A percentile compares a stretch with the other conserved stretches of the same genome.
Evolutionary conservation across 2,113 vertebrate species (phyloP).

Genomic region (Sylvilagus bachmani): DNA sequence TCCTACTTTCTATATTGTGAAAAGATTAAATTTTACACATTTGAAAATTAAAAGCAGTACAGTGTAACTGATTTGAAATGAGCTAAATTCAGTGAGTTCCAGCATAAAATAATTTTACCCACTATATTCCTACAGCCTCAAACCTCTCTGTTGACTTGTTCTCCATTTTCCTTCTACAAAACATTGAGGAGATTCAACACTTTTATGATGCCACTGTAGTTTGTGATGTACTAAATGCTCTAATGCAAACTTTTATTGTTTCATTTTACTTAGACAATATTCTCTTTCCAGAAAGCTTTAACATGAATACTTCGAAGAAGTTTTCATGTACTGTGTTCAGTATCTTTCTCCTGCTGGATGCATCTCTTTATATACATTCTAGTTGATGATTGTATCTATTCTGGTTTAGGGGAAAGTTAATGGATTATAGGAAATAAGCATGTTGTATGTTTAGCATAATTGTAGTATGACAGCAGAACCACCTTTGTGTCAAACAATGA

Average conservation of each 20-base stretch:
- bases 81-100: not conserved
- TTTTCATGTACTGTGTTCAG: not conserved
- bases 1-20: not conserved
- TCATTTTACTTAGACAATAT: not conserved
- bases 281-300: not conserved
- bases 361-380: not conserved
- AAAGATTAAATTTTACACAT: not conserved
- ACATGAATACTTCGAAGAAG: not conserved
- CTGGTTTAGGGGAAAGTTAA: not conserved
- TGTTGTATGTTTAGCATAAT: not conserved
- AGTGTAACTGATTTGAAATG: not conserved
- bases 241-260: constrained; percentile 7
- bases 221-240: not conserved
- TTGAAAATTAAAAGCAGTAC: not conserved
- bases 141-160: not conserved
- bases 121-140: not conserved
- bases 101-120: not conserved
- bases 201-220: not conserved
- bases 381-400: not conserved
- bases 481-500: not conserved
- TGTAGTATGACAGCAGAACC: not conserved
- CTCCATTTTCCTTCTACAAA: not conserved
- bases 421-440: not conserved
- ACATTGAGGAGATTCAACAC: not conserved
- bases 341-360: not conserved